Percentiles rank a stretch among this genome's conserved stretches.
Conservation (phyloP, 2,888 invertebrate species). For the Linnaemya vulpina region DNA sequence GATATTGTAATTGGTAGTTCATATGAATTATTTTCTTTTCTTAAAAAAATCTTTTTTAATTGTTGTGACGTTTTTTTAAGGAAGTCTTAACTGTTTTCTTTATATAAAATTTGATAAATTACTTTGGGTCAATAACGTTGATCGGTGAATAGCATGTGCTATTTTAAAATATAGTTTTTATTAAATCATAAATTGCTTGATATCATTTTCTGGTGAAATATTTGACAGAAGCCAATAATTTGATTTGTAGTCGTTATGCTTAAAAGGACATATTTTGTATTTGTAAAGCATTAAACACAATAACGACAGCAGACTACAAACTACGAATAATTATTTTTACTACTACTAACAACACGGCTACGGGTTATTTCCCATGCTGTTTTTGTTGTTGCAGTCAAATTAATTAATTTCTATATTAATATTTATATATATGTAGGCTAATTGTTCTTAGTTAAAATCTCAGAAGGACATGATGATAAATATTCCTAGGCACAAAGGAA, state of each 20-base stretch:
- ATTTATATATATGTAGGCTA: too few species aligned
- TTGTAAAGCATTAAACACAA: too few species aligned
- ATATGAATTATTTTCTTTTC: constrained; percentile 22
- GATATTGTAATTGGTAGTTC: constrained; percentile 60
- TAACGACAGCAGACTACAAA: too few species aligned
- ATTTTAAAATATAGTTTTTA: not conserved
- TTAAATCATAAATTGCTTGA: not conserved
- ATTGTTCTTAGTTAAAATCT: too few species aligned
- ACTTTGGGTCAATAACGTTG: constrained; percentile 16
- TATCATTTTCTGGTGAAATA: not conserved
- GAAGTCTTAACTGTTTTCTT: constrained; percentile 27
- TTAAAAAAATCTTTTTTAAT: constrained; percentile 15
- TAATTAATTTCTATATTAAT: too few species aligned
- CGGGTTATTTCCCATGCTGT: too few species aligned
- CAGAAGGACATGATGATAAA: too few species aligned
- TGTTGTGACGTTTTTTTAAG: constrained; percentile 78
- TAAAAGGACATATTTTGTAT: too few species aligned
- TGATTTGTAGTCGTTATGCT: not conserved
- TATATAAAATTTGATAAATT: constrained; percentile 59
- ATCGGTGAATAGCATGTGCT: constrained; percentile 50
- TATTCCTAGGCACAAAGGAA: too few species aligned
- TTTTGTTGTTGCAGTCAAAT: too few species aligned
- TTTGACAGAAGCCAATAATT: not conserved
- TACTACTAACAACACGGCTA: too few species aligned
- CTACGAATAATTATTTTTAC: too few species aligned